These are phyloP conservation scores for Forbesichthys agassizii DNA, from an alignment of 2,113 vertebrate species.

Conservation along the genomic window DNA sequence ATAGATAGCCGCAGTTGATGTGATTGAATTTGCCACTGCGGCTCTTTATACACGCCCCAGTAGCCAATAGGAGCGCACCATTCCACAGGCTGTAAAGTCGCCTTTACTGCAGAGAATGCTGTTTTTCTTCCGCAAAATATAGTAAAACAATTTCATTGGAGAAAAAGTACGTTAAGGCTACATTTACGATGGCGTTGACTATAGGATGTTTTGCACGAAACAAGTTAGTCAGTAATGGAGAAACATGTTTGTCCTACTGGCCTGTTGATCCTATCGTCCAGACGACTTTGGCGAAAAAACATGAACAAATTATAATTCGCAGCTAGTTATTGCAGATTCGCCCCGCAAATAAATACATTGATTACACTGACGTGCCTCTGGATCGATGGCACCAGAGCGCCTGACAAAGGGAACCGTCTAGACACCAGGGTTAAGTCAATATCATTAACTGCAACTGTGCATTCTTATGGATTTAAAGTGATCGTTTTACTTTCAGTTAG, in stretches of 20 bases:
- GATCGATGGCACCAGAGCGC: conserved; percentile 43
- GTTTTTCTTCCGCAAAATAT: neutral
- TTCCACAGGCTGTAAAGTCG: conserved; percentile 44
- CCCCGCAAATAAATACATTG: conserved; percentile 34
- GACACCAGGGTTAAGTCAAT: conserved; percentile 16
- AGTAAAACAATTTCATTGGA: neutral
- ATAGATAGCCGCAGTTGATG: conserved; percentile 64
- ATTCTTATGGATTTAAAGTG: neutral
- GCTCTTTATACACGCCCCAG: conserved; percentile 64
- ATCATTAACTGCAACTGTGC: neutral
- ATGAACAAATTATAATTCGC: neutral
- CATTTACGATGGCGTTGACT: too few species aligned
- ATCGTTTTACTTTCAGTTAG: neutral
- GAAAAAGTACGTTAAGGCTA: too few species aligned
- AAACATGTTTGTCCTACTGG: too few species aligned
- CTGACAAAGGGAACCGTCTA: conserved; percentile 37
- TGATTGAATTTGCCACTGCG: conserved; percentile 70
- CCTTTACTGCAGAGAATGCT: conserved; percentile 17
- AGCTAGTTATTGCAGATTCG: conserved; percentile 18
- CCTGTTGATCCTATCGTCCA: too few species aligned
- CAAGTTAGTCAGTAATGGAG: neutral
- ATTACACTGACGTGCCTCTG: conserved; percentile 45
- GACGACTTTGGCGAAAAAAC: too few species aligned
- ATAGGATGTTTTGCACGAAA: neutral
- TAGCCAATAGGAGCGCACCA: conserved; percentile 70